These are phyloP conservation scores for Percopsis transmontana DNA, from an alignment of 2,113 vertebrate species.

Conservation along the genomic window DNA sequence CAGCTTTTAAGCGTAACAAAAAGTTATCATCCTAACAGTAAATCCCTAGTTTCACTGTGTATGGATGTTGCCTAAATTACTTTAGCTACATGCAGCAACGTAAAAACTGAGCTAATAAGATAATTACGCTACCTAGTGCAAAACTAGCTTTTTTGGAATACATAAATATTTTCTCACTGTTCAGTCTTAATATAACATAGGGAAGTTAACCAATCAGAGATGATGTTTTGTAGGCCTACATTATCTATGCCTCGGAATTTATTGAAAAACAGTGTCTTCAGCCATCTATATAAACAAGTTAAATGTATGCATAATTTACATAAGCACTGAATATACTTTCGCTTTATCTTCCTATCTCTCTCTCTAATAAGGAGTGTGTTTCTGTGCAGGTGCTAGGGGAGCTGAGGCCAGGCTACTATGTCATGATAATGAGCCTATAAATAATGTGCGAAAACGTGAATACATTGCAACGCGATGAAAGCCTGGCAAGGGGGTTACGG, in stretches of 20 bases:
- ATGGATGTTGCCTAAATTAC: too few species aligned
- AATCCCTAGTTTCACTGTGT: too few species aligned
- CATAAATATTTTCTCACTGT: too few species aligned
- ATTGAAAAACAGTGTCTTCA: background rate
- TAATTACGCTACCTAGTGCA: too few species aligned
- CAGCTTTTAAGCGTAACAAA: too few species aligned
- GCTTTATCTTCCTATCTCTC: background rate
- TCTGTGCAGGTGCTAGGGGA: background rate
- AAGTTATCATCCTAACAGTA: too few species aligned
- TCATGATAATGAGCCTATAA: constrained; percentile 18
- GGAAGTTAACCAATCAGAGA: too few species aligned
- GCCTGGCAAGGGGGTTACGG: background rate
- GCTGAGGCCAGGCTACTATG: background rate
- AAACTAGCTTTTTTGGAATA: too few species aligned
- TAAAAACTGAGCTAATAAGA: too few species aligned
- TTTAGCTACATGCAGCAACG: too few species aligned
- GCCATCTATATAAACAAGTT: background rate
- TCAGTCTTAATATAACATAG: too few species aligned
- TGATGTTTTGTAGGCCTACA: background rate
- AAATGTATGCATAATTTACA: background rate
- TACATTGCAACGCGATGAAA: background rate
- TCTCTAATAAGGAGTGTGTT: background rate
- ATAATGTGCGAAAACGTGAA: background rate
- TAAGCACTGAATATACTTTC: background rate
- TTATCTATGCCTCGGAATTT: background rate